Conservation (phyloP, 2,888 invertebrate genomes). For the Psylliodes chrysocephalus region DNA sequence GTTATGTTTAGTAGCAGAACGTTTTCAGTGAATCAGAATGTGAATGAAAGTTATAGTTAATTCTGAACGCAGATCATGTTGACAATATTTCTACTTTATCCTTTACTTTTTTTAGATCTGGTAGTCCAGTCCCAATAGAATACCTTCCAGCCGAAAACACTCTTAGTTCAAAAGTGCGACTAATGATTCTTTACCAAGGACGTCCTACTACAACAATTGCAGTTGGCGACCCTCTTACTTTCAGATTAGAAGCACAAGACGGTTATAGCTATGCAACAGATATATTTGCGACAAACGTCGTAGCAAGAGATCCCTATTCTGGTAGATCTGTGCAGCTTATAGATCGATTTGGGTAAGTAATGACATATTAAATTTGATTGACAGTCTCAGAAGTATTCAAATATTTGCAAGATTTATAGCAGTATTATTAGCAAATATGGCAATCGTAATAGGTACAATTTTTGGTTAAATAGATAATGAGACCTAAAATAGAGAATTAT, state of each 20-base stretch:
- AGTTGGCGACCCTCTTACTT: slow-evolving; percentile 90
- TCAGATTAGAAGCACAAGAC: slow-evolving; percentile 88
- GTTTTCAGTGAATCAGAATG: too few species aligned
- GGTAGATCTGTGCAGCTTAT: slow-evolving; percentile 90
- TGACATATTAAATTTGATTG: too few species aligned
- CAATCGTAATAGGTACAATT: too few species aligned
- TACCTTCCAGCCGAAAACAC: slow-evolving; percentile 92
- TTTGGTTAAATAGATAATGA: too few species aligned
- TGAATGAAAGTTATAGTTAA: too few species aligned
- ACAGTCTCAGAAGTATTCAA: too few species aligned
- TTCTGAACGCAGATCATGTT: too few species aligned
- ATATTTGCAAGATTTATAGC: too few species aligned
- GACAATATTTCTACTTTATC: too few species aligned
- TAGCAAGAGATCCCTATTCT: slow-evolving; percentile 91
- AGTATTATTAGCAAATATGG: too few species aligned
- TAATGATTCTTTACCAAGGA: slow-evolving; percentile 89
- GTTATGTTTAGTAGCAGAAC: too few species aligned
- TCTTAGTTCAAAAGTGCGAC: slow-evolving; percentile 85
- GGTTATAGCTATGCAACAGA: slow-evolving; percentile 89
- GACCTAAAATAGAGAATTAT: too few species aligned
- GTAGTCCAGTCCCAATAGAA: slow-evolving; percentile 92
- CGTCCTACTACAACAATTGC: slow-evolving; percentile 93
- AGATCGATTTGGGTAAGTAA: slow-evolving; percentile 83
- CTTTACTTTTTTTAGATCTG: slow-evolving; percentile 74
- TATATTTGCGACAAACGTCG: slow-evolving; percentile 92